A percentile compares a stretch with the other conserved stretches of the same genome.
Evolutionary conservation across 2,888 invertebrate species (phyloP).

Genomic region (Aleiodes alternator): DNA sequence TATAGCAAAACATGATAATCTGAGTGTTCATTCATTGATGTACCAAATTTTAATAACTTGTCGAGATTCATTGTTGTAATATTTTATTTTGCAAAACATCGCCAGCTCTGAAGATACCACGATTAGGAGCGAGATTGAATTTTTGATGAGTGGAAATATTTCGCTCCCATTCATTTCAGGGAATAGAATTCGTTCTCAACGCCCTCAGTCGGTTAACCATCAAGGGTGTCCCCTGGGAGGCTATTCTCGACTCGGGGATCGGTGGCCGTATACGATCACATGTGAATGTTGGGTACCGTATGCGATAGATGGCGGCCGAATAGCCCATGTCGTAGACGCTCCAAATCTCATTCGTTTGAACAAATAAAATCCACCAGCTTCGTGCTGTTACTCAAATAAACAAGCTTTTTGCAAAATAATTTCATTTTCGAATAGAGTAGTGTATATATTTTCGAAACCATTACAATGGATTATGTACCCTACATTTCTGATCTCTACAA

Average conservation of each 20-base stretch:
- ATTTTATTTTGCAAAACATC: too few species aligned
- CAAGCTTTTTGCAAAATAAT: neutral
- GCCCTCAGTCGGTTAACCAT: too few species aligned
- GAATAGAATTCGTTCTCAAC: too few species aligned
- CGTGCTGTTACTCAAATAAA: neutral
- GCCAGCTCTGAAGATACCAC: too few species aligned
- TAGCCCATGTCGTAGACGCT: neutral
- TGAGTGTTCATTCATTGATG: too few species aligned
- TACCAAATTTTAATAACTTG: too few species aligned
- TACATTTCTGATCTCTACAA: neutral
- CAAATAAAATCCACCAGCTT: neutral
- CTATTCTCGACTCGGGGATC: neutral
- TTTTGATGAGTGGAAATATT: too few species aligned
- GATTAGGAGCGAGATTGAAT: too few species aligned
- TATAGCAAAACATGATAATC: too few species aligned
- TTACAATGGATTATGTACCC: slow-evolving; percentile 10
- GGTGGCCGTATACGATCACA: neutral
- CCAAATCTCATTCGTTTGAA: neutral
- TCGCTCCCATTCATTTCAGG: too few species aligned
- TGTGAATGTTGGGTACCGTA: neutral
- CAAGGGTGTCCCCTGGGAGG: too few species aligned
- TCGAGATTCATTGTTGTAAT: too few species aligned
- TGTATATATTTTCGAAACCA: neutral
- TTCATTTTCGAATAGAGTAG: neutral
- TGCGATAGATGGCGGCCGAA: neutral